Evolutionary conservation across 2,888 invertebrate species (phyloP).

Genomic region (Lymantria monacha): DNA sequence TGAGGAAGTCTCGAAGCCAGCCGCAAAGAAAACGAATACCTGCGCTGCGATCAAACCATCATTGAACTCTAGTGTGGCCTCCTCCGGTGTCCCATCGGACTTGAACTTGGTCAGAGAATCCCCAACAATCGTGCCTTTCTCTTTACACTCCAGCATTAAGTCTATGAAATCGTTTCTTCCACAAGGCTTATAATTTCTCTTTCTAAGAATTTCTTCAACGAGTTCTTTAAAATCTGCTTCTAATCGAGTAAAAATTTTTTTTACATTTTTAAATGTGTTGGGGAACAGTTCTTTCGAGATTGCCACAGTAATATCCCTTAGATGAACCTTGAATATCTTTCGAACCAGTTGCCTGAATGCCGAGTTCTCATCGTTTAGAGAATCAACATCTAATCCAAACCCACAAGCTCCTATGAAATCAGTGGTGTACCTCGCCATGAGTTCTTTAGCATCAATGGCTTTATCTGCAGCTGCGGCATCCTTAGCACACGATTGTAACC

Average conservation of each 20-base stretch:
- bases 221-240: slow-evolving; percentile 17
- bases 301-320: slow-evolving; percentile 1
- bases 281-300: slow-evolving; percentile 18
- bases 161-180: slow-evolving; percentile 49
- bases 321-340: slow-evolving; percentile 15
- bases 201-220: slow-evolving; percentile 25
- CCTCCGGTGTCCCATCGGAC: slow-evolving; percentile 34
- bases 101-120: slow-evolving; percentile 38
- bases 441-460: slow-evolving; percentile 37
- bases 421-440: slow-evolving; percentile 51
- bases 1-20: slow-evolving; percentile 64
- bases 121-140: slow-evolving; percentile 38
- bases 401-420: slow-evolving; percentile 55
- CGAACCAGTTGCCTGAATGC: slow-evolving; percentile 36
- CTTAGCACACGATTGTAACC: slow-evolving; percentile 29
- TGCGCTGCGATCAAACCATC: slow-evolving; percentile 38
- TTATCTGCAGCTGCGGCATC: slow-evolving; percentile 21
- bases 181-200: slow-evolving; percentile 39
- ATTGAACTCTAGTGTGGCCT: slow-evolving; percentile 35
- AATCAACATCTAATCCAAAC: slow-evolving; percentile 45
- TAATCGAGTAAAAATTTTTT: slow-evolving; percentile 6
- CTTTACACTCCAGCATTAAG: slow-evolving; percentile 37
- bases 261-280: slow-evolving; percentile 10
- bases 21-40: slow-evolving; percentile 50
- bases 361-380: slow-evolving; percentile 44